phyloP scores from a whole-genome alignment of 2,113 vertebrate species.

The Zeus faber region DNA sequence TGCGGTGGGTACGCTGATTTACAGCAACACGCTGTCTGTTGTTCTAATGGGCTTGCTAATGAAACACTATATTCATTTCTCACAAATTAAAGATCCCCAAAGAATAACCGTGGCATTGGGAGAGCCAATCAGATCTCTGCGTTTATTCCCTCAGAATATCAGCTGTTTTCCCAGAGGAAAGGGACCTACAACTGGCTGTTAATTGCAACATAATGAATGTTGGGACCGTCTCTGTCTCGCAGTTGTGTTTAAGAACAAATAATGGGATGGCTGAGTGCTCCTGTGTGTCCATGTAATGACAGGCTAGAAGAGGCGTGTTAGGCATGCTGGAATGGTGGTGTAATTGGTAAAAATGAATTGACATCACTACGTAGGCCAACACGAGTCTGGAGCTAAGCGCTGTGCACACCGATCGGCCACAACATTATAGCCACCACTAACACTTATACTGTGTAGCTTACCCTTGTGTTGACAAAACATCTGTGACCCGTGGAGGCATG shows the following conservation, averaged over 20 bases:
- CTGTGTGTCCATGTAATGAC: conserved; percentile 41
- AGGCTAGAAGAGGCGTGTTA: conserved; percentile 42
- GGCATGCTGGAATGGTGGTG: too few relatives aligned
- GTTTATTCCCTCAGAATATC: conserved; percentile 39
- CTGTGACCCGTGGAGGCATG: too few relatives aligned
- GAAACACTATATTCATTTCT: conserved; percentile 40
- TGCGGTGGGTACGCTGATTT: background rate
- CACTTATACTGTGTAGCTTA: too few relatives aligned
- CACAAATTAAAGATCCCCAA: conserved; percentile 53
- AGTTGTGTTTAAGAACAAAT: conserved; percentile 39
- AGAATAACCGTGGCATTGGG: conserved; percentile 48
- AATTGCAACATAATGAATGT: conserved; percentile 67
- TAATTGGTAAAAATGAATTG: conserved; percentile 52
- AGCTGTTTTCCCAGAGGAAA: conserved; percentile 45
- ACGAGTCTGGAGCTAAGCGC: too few relatives aligned
- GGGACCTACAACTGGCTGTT: conserved; percentile 58
- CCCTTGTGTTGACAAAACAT: too few relatives aligned
- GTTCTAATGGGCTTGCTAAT: conserved; percentile 39
- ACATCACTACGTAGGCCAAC: conserved; percentile 34
- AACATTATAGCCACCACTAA: too few relatives aligned
- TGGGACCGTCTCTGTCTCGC: conserved; percentile 45
- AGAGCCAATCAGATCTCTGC: conserved; percentile 5
- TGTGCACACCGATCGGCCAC: too few relatives aligned
- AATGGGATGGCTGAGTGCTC: conserved; percentile 31
- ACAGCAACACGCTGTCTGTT: background rate